A percentile compares a stretch with the other conserved stretches of the same genome.
phyloP scores from a whole-genome alignment of 2,113 vertebrate species.

The Todiramphus chloris region DNA sequence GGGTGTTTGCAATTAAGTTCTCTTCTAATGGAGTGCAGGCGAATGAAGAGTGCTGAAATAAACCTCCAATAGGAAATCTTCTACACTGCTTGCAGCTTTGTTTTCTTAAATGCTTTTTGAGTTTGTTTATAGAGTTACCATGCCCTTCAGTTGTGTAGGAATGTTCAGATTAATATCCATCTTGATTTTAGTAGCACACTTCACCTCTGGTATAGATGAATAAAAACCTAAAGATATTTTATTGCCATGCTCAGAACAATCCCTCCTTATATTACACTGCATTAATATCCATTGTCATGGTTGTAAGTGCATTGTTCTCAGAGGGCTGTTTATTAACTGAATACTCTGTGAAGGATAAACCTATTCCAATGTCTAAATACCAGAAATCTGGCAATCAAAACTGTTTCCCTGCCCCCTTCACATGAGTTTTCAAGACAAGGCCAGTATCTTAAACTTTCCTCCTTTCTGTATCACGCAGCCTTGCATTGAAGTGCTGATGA shows the following conservation, averaged over 20 bases:
- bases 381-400: neutral
- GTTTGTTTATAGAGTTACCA: neutral
- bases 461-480: neutral
- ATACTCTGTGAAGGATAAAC: neutral
- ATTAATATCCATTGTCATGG: neutral
- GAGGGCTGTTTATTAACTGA: neutral
- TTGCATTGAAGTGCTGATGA: neutral
- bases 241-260: neutral
- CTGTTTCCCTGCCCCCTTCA: neutral
- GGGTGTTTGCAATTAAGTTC: neutral
- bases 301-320: neutral
- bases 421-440: neutral
- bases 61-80: neutral
- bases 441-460: neutral
- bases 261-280: neutral
- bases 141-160: neutral
- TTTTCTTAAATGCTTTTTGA: neutral
- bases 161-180: neutral
- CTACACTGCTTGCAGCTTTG: neutral
- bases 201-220: neutral
- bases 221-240: neutral
- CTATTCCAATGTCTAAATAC: neutral
- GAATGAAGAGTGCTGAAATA: neutral
- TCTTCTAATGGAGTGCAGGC: neutral
- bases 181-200: neutral